A percentile compares a stretch with the other conserved stretches of the same genome.
Conservation (phyloP, 2,888 invertebrate species). For the Apotomis betuletana region DNA sequence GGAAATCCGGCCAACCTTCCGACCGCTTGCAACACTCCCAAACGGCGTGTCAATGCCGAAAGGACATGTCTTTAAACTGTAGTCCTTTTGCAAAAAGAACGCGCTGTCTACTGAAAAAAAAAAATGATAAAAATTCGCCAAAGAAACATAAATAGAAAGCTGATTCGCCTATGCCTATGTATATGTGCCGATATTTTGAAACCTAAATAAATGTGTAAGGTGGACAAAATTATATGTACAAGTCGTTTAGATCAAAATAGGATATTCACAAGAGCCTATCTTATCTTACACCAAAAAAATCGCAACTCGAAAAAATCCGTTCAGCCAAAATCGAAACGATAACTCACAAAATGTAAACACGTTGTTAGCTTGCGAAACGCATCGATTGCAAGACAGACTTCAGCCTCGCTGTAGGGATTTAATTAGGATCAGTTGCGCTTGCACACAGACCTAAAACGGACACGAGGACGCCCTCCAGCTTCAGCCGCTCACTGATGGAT, state of each 20-base stretch:
- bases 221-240: no score
- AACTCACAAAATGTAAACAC: slow-evolving; percentile 20
- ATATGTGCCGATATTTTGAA: no score
- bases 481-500: slow-evolving; percentile 73
- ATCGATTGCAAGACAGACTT: slow-evolving; percentile 83
- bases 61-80: slow-evolving; percentile 5
- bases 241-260: no score
- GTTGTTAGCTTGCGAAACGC: slow-evolving; percentile 73
- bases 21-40: slow-evolving; percentile 79
- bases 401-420: slow-evolving; percentile 82
- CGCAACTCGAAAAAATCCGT: neutral
- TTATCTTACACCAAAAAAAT: no score
- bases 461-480: slow-evolving; percentile 79
- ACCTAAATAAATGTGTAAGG: no score
- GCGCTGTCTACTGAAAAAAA: neutral
- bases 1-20: slow-evolving; percentile 84
- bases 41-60: slow-evolving; percentile 38
- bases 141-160: no score
- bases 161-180: no score
- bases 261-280: no score
- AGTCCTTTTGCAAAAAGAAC: neutral
- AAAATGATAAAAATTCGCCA: neutral
- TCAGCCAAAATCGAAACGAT: neutral
- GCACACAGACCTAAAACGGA: slow-evolving; percentile 76
- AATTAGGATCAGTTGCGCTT: slow-evolving; percentile 82